Evolutionary conservation across 2,113 vertebrate genomes (phyloP).

Genomic region (Xiphophorus couchianus): DNA sequence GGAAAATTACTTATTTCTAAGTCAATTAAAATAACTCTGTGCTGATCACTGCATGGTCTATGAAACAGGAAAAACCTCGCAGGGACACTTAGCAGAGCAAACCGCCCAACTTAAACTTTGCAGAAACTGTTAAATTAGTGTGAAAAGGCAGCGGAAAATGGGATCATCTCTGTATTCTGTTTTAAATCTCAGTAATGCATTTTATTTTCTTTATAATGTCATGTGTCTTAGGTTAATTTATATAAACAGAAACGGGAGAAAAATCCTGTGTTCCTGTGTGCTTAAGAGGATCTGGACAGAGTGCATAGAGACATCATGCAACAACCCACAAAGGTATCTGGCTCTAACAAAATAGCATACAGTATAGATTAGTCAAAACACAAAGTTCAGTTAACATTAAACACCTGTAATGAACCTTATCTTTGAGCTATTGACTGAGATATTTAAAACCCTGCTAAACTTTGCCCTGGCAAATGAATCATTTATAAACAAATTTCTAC

Average conservation of each 20-base stretch:
- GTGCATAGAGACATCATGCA: too few species aligned
- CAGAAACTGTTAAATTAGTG: conserved; percentile 23
- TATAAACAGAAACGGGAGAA: conserved; percentile 62
- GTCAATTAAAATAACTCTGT: conserved; percentile 34
- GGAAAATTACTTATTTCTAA: conserved; percentile 53
- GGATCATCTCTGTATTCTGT: neutral
- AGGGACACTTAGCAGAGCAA: conserved; percentile 13
- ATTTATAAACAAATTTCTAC: too few species aligned
- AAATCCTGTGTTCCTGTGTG: conserved; percentile 75
- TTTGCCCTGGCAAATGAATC: too few species aligned
- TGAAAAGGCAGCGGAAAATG: conserved; percentile 21
- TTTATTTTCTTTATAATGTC: conserved; percentile 37
- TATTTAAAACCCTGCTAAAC: too few species aligned
- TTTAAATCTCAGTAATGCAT: conserved; percentile 1
- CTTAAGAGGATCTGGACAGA: conserved; percentile 76
- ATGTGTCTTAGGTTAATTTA: conserved; percentile 27
- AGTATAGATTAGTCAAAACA: too few species aligned
- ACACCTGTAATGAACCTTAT: too few species aligned
- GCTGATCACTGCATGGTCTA: conserved; percentile 37
- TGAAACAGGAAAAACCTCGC: conserved; percentile 10
- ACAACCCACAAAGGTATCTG: too few species aligned
- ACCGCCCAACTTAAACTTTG: neutral
- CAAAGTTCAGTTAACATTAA: too few species aligned
- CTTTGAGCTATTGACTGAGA: too few species aligned
- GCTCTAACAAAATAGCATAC: too few species aligned